Evolutionary conservation across 2,113 vertebrate species (phyloP).

Genomic region (Chionodraco myersi): DNA sequence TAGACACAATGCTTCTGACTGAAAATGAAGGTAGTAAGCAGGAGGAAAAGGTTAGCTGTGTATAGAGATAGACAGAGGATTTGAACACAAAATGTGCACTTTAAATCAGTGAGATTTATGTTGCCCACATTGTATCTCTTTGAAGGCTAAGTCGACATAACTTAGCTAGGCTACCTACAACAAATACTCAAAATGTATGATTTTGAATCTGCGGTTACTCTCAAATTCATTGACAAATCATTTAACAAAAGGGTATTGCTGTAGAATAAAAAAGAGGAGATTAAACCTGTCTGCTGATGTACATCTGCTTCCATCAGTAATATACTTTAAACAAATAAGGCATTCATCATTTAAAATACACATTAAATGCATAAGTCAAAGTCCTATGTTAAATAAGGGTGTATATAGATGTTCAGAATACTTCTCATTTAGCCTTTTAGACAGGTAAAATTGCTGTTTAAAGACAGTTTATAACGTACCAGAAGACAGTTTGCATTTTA

Average conservation of each 20-base stretch:
- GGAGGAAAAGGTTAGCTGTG: constrained; percentile 89
- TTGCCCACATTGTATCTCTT: neutral
- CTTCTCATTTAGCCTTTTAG: neutral
- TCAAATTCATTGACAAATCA: neutral
- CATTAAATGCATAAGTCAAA: neutral
- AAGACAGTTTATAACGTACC: neutral
- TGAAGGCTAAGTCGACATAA: neutral
- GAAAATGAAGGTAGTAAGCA: constrained; percentile 88
- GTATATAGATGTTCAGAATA: neutral
- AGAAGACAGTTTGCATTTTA: constrained; percentile 10
- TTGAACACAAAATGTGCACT: neutral
- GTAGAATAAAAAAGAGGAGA: constrained; percentile 6
- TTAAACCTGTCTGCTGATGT: neutral
- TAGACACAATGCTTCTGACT: constrained; percentile 89
- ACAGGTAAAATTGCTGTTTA: neutral
- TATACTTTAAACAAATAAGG: neutral
- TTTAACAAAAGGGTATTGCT: neutral
- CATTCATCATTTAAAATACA: neutral
- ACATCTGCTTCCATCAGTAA: neutral
- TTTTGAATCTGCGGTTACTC: neutral
- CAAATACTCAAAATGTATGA: neutral
- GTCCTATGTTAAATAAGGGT: neutral
- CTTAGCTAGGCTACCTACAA: neutral
- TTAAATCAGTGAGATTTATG: constrained; percentile 11
- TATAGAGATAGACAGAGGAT: constrained; percentile 74